Conservation (phyloP, 2,888 invertebrate species). For the Parnassius glacialis region DNA sequence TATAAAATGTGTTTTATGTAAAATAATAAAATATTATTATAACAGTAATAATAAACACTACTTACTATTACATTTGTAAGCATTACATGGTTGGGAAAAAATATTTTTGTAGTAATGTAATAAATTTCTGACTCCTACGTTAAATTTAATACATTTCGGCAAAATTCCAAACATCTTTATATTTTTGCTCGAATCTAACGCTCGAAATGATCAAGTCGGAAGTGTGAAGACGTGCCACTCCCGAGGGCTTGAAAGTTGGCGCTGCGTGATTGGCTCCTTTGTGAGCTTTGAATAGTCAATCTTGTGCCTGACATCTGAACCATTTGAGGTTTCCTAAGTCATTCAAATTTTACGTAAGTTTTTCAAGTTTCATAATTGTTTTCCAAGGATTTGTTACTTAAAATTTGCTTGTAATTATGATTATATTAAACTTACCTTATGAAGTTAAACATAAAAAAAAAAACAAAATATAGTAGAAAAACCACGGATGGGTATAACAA, state of each 20-base stretch:
- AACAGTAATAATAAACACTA: too few species aligned
- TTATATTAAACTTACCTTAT: too few species aligned
- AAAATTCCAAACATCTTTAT: conserved; percentile 16
- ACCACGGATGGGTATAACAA: too few species aligned
- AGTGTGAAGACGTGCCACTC: conserved; percentile 58
- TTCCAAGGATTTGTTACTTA: too few species aligned
- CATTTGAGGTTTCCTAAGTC: conserved; percentile 23
- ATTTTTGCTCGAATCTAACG: conserved; percentile 20
- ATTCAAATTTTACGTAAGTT: conserved; percentile 16
- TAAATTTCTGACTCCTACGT: not conserved
- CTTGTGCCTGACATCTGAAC: conserved; percentile 56
- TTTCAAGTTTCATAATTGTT: not conserved
- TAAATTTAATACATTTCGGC: conserved; percentile 3
- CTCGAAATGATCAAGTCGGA: conserved; percentile 35
- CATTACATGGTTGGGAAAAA: too few species aligned
- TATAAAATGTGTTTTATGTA: not conserved
- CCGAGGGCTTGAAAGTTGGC: conserved; percentile 62
- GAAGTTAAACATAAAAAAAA: too few species aligned
- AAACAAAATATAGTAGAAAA: too few species aligned
- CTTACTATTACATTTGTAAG: too few species aligned
- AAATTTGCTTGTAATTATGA: too few species aligned
- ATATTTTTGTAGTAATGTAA: too few species aligned
- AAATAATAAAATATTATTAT: not conserved
- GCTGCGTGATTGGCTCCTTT: conserved; percentile 73
- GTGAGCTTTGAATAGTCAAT: conserved; percentile 67